Base-by-base conservation (phyloP, 1,140 invertebrate species). In the Nomia melanderi region DNA sequence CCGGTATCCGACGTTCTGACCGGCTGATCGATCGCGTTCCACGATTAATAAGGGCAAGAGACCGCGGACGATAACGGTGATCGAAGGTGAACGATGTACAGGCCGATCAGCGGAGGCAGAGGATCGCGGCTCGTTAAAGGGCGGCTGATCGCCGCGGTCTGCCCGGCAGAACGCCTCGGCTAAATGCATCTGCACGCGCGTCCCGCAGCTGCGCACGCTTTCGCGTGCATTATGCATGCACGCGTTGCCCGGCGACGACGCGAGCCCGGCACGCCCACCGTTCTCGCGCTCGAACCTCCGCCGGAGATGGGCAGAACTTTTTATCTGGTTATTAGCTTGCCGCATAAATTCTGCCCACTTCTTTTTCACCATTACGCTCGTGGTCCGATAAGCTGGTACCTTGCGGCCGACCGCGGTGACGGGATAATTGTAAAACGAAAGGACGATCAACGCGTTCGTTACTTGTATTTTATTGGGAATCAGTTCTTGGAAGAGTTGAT, bases 161-260 rank as follows among this genome's bases (percentile, higher is more conserved):
- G 6, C 47, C 6, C 47, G 44, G 44, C 25, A n/a, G n/a, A n/a
- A 50, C 44, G 47, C n/a, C 20, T 17, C 57, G 54, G 60, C 53
- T 72, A 87, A 69, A 80, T 65, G 62, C 78, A 76, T 74, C 73
- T 76, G 80, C 77, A 59, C 63, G 44, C 74, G 62, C 44, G 53
- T 66, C 33, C 31, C 59, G 57, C 76, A 65, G 76, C 64, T 72
- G 84, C 81, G 82, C 82, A 72, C 78, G 80, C 79, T 71, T 65
- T 76, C 77, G 77, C 80, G 79, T 82, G 81, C 79, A 88, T 88
- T 86, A 83, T 88, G 85, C 60, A 73, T 73, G 70, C 78, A 84
- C 72, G 84, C 81, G 83, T 74, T 85, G 84, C 72, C 70, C 69
- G 78, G 85, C 78, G 83, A 79, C 78, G 72, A 81, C 56, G 78